Evolutionary conservation across 2,888 invertebrate species (phyloP).

Genomic region (Meloe dianella): DNA sequence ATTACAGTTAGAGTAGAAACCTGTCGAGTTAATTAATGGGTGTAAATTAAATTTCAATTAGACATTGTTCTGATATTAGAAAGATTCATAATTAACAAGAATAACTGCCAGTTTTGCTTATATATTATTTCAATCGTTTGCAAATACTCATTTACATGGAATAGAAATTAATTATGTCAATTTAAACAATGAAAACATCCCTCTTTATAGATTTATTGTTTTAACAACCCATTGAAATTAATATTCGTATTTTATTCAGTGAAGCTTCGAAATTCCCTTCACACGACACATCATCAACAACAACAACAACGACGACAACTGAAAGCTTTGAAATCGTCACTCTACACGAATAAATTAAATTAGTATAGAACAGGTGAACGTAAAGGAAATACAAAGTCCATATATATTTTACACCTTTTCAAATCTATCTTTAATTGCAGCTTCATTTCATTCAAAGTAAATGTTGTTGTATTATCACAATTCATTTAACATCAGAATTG

Average conservation of each 20-base stretch:
- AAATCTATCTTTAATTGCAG: background rate
- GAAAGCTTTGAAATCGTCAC: background rate
- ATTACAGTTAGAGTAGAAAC: background rate
- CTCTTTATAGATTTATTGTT: background rate
- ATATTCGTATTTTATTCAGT: background rate
- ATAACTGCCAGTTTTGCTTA: background rate
- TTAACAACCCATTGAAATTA: background rate
- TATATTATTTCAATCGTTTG: background rate
- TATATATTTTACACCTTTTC: background rate
- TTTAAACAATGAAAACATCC: background rate
- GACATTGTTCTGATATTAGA: background rate
- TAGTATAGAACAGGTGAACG: background rate
- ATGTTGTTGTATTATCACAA: conserved; percentile 1
- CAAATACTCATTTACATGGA: background rate
- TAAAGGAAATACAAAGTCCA: background rate
- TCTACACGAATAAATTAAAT: background rate
- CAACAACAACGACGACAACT: background rate
- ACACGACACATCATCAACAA: background rate
- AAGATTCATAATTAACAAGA: background rate
- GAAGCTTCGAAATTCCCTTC: background rate
- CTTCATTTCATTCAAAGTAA: background rate
- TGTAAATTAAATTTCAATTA: conserved; percentile 1
- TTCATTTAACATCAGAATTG: background rate
- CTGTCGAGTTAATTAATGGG: background rate
- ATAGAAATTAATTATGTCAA: background rate